Base-by-base conservation (phyloP, 2,888 invertebrate species). In the Neoascia interrupta region DNA sequence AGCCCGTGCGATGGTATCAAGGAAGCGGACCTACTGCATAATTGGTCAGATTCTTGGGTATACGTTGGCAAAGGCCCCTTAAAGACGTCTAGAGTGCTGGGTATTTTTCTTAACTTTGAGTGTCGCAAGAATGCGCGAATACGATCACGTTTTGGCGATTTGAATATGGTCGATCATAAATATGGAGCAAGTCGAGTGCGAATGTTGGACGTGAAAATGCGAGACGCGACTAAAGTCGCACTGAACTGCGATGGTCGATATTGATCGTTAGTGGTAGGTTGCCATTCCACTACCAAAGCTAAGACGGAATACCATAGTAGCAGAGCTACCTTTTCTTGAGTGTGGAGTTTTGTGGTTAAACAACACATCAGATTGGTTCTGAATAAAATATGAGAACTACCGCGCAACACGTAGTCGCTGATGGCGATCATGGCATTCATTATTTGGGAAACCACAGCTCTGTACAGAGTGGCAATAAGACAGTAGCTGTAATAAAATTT, bases 301-400 rank as follows among this genome's bases (percentile, higher is more conserved):
- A 36, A 47, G n/a, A n/a, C n/a, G n/a, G n/a, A n/a, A n/a, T n/a
- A n/a, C n/a, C n/a, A n/a, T n/a, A n/a, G n/a, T n/a, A n/a, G n/a
- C n/a, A n/a, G n/a, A n/a, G n/a, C n/a, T n/a, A n/a, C n/a, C n/a
- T n/a, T n/a, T n/a, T 45, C 13, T 11, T 31, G 23, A 45, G n/a
- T 13, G 37, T 16, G 41, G 49, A 6, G 39, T 19, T 13, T 41
- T 2, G 51, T 18, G 19, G 36, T 45, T 13, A 10, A 43, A 41
- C 21, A 41, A 23, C 53, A 23, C 45, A 53, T 45, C 64, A 64
- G 64, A 53, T 60, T 66, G 51, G 45, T 74, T 74, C 60, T 60
- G 60, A 68, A 68, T 74, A 74, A 74, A 68, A 68, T 68, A 60
- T 68, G 31, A 53, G 60, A 60, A 68, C 31, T 53, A 31, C 73